phyloP scores from a whole-genome alignment of 2,113 vertebrate genomes.

The Collichthys lucidus region DNA sequence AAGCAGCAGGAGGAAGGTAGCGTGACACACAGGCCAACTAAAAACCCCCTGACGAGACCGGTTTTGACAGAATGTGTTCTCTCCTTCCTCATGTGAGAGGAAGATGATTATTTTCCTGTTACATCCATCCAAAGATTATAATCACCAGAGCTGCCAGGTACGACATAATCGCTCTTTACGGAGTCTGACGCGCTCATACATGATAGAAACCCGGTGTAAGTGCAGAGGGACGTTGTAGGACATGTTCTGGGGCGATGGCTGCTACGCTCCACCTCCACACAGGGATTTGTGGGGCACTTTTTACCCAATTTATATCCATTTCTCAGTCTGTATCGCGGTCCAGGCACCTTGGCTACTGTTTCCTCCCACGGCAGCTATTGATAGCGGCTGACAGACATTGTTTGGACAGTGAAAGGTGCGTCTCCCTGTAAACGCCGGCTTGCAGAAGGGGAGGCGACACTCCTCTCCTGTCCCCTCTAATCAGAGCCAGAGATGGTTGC shows the following conservation, averaged over 20 bases:
- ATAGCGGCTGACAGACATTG: constrained; percentile 70
- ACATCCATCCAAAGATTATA: constrained; percentile 15
- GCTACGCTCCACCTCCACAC: constrained; percentile 37
- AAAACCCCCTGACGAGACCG: constrained; percentile 50
- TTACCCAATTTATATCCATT: constrained; percentile 65
- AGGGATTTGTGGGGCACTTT: constrained; percentile 57
- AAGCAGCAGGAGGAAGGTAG: constrained; percentile 57
- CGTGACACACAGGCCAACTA: constrained; percentile 65
- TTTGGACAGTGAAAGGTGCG: constrained; percentile 85
- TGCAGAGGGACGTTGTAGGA: constrained; percentile 41
- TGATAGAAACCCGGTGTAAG: constrained; percentile 34
- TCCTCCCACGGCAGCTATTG: constrained; percentile 72
- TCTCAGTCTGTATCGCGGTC: constrained; percentile 32
- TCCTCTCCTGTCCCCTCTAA: constrained; percentile 90
- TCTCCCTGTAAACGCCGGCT: constrained; percentile 87
- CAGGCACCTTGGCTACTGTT: constrained; percentile 57
- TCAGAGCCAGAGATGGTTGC: constrained; percentile 92
- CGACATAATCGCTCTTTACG: constrained; percentile 18
- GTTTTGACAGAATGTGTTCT: constrained; percentile 49
- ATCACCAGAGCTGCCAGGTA: constrained; percentile 51
- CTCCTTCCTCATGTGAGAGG: constrained; percentile 25
- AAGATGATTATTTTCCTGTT: constrained; percentile 34
- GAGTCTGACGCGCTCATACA: constrained; percentile 27
- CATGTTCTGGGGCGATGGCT: constrained; percentile 34
- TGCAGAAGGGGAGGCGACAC: constrained; percentile 84